Conservation (phyloP, 2,113 vertebrate species). For the Sebastes schlegelii region DNA sequence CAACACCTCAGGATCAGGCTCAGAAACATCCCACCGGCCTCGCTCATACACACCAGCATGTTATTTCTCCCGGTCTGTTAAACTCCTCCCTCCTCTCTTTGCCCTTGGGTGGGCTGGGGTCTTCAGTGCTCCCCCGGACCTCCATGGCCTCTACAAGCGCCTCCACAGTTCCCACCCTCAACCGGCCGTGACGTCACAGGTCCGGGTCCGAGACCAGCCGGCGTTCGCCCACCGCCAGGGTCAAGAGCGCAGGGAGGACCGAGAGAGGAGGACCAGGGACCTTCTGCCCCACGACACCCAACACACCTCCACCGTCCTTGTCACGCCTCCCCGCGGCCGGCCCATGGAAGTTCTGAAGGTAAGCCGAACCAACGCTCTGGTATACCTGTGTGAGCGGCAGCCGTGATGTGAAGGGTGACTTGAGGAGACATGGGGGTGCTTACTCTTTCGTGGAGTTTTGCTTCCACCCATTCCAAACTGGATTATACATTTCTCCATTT, state of each 20-base stretch:
- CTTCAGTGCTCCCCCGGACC: constrained; percentile 87
- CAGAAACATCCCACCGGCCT: constrained; percentile 49
- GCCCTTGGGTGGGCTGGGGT: constrained; percentile 61
- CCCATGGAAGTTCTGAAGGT: constrained; percentile 94
- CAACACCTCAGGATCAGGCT: constrained; percentile 55
- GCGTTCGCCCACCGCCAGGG: constrained; percentile 89
- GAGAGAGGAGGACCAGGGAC: constrained; percentile 85
- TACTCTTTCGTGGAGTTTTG: not conserved
- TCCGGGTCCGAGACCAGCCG: constrained; percentile 88
- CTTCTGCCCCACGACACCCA: constrained; percentile 64
- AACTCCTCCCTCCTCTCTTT: constrained; percentile 61
- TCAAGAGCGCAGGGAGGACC: constrained; percentile 87
- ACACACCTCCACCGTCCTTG: constrained; percentile 86
- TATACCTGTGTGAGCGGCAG: not conserved
- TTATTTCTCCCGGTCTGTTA: constrained; percentile 29
- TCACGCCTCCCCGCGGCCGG: constrained; percentile 82
- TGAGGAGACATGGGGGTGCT: not conserved
- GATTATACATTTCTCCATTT: not conserved
- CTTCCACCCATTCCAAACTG: constrained; percentile 1
- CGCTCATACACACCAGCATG: constrained; percentile 30
- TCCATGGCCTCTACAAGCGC: constrained; percentile 88
- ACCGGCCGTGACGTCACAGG: constrained; percentile 88
- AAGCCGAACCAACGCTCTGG: constrained; percentile 48
- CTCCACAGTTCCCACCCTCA: constrained; percentile 84
- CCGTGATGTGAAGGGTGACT: not conserved